Evolutionary conservation across 2,113 vertebrate genomes (phyloP), one percentile per base, ranked within the genome.

Genomic region (Misgurnus anguillicaudatus): DNA sequence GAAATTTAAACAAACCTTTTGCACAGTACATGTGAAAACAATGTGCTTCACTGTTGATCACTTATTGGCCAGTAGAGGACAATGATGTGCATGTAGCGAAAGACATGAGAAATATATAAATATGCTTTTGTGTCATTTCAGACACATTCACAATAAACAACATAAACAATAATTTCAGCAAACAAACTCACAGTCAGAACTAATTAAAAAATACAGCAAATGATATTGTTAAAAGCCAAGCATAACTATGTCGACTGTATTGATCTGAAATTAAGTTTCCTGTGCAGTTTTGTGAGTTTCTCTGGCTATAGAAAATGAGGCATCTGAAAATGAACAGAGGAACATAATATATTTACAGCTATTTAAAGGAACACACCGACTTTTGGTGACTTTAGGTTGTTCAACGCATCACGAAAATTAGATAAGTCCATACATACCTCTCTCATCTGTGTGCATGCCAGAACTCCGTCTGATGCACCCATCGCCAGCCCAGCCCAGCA

Each of bases 31-130:
- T 67, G 48, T n/a, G 69, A 41, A 55, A 78, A 57, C 68, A 60
- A 61, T 31, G 24, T 31, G 24, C 66, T 71, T 72, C 19, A 38
- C 58, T 24, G 61, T 63, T 36, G 75, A 62, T 61, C 31, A 70
- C 68, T 55, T 36, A 36, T 82, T 60, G 19, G 48, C 60, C 67
- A 77, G 14, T 19, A 66, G 69, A 45, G 48, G 48, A 39, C 75
- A 78, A 60, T 78, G 75, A 66, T 70, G 55, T 65, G 61, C 39
- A 74, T 39, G 1, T 36, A n/a, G n/a, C 45, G 8, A 36, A 19
- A 42, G 4, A 42, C 6, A 55, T 31, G 24, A 31, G 24, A 31
- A 31, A 31, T 31, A 41, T 10, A 17, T 14, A 13, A 51, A 13
- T 36, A 41, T 47, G 6, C n/a, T 19, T 62, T 31, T 5, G 3